Evolutionary conservation across 2,797 vertebrate species (phyloP), one percentile per base, ranked within the genome.

Genomic region (Falco concolor): DNA sequence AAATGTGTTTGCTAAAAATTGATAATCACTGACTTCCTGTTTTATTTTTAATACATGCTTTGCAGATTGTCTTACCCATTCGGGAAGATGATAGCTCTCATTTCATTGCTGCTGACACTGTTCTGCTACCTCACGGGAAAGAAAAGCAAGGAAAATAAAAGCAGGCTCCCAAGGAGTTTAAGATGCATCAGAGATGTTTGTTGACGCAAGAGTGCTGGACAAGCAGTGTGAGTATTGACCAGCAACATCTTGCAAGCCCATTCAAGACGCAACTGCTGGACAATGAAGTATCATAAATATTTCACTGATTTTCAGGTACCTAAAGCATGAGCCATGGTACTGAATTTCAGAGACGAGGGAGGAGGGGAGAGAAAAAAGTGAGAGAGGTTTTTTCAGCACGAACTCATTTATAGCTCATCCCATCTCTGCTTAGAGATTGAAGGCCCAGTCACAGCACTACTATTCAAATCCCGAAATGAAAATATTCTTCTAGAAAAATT

Each of bases 261-360:
- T 32, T 93, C 47, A 86, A 67, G 63, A 92, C 19, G 12, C 18
- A 57, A 27, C 56, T n/a, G 52, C 49, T 86, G 78, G 77, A 82
- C 84, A 95, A 70, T 25, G 63, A 90, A 84, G 40, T 65, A 80
- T 44, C 57, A 70, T 93, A 94, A 92, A 85, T 89, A 96, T 88
- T 73, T 90, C 44, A 82, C 38, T 49, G 77, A 60, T 84, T 94
- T 84, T 95, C 53, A 89, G 76, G 61, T 36, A 73, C 27, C 45
- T 90, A 81, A 84, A 96, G 67, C 65, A 64, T 32, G 25, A 82
- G 25, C 8, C 16, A 20, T 13, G 54, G 15, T 49, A 72, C 32
- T 69, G 64, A 84, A 1, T 10, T 84, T 80, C 42, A 85, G 63
- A 91, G 84, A 90, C 22, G 44, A 42, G 34, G 44, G 30, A 81